A percentile compares a stretch with the other conserved stretches of the same genome.
Evolutionary conservation across 1,140 invertebrate genomes (phyloP).

Genomic region (Ruditapes philippinarum): DNA sequence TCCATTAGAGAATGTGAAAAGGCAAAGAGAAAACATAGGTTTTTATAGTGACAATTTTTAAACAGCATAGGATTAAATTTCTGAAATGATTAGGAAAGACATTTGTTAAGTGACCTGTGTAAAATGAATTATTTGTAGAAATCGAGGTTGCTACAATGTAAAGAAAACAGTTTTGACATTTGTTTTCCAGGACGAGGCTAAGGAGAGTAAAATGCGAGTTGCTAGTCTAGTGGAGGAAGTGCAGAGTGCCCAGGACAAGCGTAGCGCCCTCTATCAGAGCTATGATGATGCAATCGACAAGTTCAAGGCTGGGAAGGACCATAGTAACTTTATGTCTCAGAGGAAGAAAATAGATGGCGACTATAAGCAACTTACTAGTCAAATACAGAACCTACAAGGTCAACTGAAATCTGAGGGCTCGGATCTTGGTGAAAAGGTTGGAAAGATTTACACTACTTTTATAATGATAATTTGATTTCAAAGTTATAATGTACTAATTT

Average conservation of each 20-base stretch:
- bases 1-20: too few relatives aligned
- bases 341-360: conserved; percentile 90
- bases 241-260: conserved; percentile 89
- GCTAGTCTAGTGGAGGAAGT: conserved; percentile 88
- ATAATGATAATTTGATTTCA: too few relatives aligned
- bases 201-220: conserved; percentile 88
- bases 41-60: too few relatives aligned
- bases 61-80: too few relatives aligned
- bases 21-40: too few relatives aligned
- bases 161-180: too few relatives aligned
- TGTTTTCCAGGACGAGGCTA: conserved; percentile 88
- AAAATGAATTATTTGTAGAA: too few relatives aligned
- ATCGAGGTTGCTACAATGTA: too few relatives aligned
- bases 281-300: conserved; percentile 90
- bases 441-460: too few relatives aligned
- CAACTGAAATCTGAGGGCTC: conserved; percentile 90
- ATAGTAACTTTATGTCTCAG: conserved; percentile 87
- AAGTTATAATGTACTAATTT: too few relatives aligned
- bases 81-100: too few relatives aligned
- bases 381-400: conserved; percentile 88
- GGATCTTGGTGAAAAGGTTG: conserved; percentile 89
- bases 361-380: conserved; percentile 89
- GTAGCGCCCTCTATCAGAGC: conserved; percentile 89
- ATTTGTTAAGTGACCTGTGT: too few relatives aligned
- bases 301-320: conserved; percentile 90